Conservation (phyloP, 2,888 invertebrate genomes). For the Dicycla oo region DNA sequence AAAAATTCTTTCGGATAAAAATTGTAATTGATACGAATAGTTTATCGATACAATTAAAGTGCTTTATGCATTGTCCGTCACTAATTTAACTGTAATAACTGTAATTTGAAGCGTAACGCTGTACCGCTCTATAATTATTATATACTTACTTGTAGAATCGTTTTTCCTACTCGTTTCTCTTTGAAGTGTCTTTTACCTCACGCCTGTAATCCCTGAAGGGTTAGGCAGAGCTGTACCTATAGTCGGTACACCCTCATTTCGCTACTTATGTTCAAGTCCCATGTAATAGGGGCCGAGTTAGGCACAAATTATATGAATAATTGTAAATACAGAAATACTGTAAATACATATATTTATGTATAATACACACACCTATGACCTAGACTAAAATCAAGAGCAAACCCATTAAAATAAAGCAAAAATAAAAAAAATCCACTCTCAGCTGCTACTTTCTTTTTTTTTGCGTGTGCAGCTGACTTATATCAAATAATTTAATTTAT, state of each 20-base stretch:
- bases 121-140: slow-evolving; percentile 16
- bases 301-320: too few species aligned
- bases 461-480: too few species aligned
- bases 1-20: slow-evolving; percentile 52
- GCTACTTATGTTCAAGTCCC: background rate
- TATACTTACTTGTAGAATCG: slow-evolving; percentile 9
- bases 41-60: slow-evolving; percentile 63
- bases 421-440: too few species aligned
- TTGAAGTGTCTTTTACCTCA: background rate
- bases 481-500: too few species aligned
- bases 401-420: too few species aligned
- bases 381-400: too few species aligned
- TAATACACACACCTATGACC: too few species aligned
- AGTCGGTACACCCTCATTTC: background rate
- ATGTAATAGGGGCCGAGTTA: background rate
- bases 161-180: background rate
- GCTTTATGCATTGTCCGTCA: slow-evolving; percentile 51
- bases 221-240: background rate
- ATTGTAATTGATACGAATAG: slow-evolving; percentile 62
- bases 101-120: slow-evolving; percentile 33
- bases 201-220: background rate
- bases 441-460: too few species aligned
- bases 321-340: too few species aligned
- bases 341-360: too few species aligned
- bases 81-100: slow-evolving; percentile 53